Percentiles rank a stretch among this genome's conserved stretches.
Evolutionary conservation across 2,113 vertebrate genomes (phyloP).

Genomic region (Felis chaus): DNA sequence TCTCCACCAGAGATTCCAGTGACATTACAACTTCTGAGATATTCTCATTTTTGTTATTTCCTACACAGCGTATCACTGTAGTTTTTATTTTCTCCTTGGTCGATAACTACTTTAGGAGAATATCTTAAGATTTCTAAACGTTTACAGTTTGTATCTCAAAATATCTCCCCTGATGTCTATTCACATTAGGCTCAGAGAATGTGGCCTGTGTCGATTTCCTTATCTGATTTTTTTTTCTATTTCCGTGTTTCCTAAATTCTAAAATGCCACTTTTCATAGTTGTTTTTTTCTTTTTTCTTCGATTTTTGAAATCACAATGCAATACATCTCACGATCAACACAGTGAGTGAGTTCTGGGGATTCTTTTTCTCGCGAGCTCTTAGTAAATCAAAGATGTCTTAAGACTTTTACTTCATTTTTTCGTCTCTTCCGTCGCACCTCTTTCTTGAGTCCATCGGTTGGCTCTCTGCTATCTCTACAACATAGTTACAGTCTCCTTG

Average conservation of each 20-base stretch:
- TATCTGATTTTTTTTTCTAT: background rate
- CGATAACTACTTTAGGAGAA: background rate
- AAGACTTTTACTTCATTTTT: background rate
- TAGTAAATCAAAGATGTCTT: background rate
- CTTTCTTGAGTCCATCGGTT: background rate
- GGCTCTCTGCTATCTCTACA: background rate
- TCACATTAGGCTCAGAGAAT: background rate
- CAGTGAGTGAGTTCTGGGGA: background rate
- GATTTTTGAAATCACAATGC: background rate
- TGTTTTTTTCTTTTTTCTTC: background rate
- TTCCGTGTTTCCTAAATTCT: background rate
- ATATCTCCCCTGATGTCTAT: background rate
- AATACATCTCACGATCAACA: background rate
- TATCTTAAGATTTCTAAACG: background rate
- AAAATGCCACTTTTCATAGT: background rate
- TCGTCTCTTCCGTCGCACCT: background rate
- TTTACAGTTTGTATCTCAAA: background rate
- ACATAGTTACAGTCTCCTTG: background rate
- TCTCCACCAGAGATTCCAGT: background rate
- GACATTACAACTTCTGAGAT: background rate
- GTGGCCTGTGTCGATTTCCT: background rate
- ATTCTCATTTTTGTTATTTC: background rate
- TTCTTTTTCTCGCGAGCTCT: slow-evolving; percentile 11
- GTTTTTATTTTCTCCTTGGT: background rate
- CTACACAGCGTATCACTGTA: background rate